Evolutionary conservation across 2,113 vertebrate genomes (phyloP).

Genomic region (Marmota monax): DNA sequence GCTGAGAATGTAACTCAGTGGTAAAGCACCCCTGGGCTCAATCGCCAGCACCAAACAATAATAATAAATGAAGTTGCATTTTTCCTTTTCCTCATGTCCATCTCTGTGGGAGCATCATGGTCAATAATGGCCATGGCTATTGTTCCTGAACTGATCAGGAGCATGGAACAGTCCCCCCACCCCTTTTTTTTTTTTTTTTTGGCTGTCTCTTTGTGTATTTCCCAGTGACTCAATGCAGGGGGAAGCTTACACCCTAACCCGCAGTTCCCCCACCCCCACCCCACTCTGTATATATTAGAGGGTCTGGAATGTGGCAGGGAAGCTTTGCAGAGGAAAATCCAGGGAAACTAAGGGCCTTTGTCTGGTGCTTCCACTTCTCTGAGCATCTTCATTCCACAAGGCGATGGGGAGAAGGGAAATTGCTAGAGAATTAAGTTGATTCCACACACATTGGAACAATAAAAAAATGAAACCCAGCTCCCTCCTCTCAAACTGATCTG

Average conservation of each 20-base stretch:
- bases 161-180: fast-evolving
- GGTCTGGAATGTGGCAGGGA: background rate
- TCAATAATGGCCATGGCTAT: fast-evolving
- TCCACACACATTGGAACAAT: constrained; percentile 65
- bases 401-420: background rate
- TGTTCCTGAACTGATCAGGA: background rate
- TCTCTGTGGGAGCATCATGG: background rate
- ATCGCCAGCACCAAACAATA: too few relatives aligned
- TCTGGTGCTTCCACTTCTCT: background rate
- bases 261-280: background rate
- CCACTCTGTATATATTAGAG: background rate
- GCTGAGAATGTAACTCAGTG: too few relatives aligned
- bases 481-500: background rate
- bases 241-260: background rate
- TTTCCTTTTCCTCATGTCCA: background rate
- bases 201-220: background rate
- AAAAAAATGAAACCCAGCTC: background rate
- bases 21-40: too few relatives aligned
- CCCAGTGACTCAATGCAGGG: background rate
- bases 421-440: background rate
- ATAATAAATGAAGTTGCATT: too few relatives aligned
- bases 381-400: background rate
- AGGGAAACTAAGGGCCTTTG: background rate
- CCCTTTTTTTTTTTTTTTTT: background rate
- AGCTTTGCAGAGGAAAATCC: background rate